Base-by-base conservation (phyloP, 1,140 invertebrate species). In the Ceratina australensis region DNA sequence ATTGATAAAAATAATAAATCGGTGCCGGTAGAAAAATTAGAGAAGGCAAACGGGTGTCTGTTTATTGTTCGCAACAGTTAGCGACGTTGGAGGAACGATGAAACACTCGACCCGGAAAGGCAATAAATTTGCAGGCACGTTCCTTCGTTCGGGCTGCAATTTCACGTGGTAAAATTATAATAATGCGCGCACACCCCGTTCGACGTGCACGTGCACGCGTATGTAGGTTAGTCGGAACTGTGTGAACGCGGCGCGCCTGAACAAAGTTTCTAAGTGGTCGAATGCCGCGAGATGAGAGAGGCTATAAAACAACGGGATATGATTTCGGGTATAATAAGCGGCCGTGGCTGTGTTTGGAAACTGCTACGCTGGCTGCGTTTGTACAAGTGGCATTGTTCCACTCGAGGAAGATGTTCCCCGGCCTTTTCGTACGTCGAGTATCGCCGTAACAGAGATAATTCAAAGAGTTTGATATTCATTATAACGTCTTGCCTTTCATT, bases 231-330 rank as follows among this genome's bases (percentile, higher is more conserved):
- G 0, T 54, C 13, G 13, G 13, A 7, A 10, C n/a, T 5, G 33
- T 18, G 52, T 20, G 22, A 7, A 12, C 63, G 7, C 16, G 16
- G n/a, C n/a, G 24, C 18, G 22, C 26, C 12, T 3, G 50, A 74
- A 28, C 52, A 26, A 74, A 65, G 72, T 74, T 59, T 42, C 24
- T 65, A 74, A 65, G 61, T 65, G 72, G 22, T 65, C 20, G 61
- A 47, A 74, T 47, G 16, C 28, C 50, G 72, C 33, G 33, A 42
- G 50, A 65, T 4, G 50, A 42, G 22, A n/a, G n/a, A n/a, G 52
- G 61, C 22, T 65, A 74, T 57, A 65, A 74, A 57, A 57, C 52
- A 57, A 47, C 20, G 20, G 20, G 13, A 47, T 74, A 65, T 65
- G 72, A 57, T 52, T 65, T 15, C 4, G 50, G 10, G 24, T 65